phyloP scores from a whole-genome alignment of 2,888 invertebrate genomes.

The Agrotis segetum region DNA sequence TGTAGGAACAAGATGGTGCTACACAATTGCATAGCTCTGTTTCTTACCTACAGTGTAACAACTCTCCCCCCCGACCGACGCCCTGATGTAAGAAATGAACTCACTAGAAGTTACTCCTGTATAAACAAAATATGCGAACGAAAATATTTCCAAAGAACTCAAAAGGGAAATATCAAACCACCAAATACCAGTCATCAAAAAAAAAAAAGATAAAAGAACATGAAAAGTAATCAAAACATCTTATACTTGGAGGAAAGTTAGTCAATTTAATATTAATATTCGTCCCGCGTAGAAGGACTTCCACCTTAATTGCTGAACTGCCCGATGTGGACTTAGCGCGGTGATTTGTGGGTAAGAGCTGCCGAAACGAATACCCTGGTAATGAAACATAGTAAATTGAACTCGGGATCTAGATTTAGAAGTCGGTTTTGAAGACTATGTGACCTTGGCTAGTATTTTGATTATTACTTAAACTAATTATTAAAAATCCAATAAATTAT shows the following conservation, averaged over 20 bases:
- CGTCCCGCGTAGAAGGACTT: conserved; percentile 54
- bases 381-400: conserved; percentile 64
- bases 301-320: conserved; percentile 63
- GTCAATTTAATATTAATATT: conserved; percentile 67
- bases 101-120: too few species aligned
- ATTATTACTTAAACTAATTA: too few species aligned
- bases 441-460: conserved; percentile 12
- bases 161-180: not conserved
- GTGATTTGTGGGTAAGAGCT: conserved; percentile 62
- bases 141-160: not conserved
- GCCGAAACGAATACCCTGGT: conserved; percentile 54
- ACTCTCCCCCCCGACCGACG: too few species aligned
- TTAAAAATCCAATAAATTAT: too few species aligned
- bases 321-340: conserved; percentile 54
- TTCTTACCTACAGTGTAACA: too few species aligned
- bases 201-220: conserved; percentile 46
- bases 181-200: not conserved
- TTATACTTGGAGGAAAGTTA: conserved; percentile 53
- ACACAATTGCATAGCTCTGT: too few species aligned
- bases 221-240: conserved; percentile 61
- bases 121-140: not conserved
- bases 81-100: too few species aligned
- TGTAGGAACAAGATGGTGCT: too few species aligned
- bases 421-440: not conserved
- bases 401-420: conserved; percentile 8